Evolutionary conservation across 2,113 vertebrate genomes (phyloP), one percentile per base, ranked within the genome.

Genomic region (Hippoglossus stenolepis): DNA sequence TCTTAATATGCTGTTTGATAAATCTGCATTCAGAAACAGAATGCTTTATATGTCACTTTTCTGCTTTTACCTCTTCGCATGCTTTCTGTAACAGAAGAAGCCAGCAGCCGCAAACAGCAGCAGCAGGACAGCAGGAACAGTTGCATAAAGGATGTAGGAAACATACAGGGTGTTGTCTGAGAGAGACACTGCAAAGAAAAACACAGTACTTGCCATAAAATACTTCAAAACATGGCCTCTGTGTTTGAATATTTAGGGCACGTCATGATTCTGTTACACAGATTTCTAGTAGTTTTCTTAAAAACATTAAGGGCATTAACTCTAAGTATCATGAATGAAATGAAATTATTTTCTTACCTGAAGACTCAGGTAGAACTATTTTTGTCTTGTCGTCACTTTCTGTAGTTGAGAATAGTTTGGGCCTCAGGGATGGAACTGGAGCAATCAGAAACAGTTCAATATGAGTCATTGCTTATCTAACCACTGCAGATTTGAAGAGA

Each of bases 111-210:
- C 85, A 80, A 95, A 0, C 64, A 98, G 86, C 56, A 98, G 87
- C 20, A 98, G 89, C 80, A 98, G 90, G 43, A 97, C 77, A 35
- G 94, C 90, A 20, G 95, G 94, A 35, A 97, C 73, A 26, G 93
- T 93, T 49, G 95, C 95, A 61, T 96, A 93, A 2, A 99, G 92
- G 89, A 97, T 91, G 90, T 96, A 96, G 82, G 92, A 90, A 69
- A 97, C 80, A 68, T 93, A 91, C 75, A 93, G 83, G 17, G 38
- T 51, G 68, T 91, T 82, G 70, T 94, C 96, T 89, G 93, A 89
- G 74, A 93, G 60, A 72, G 90, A 93, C 3, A 95, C 92, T 93
- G 78, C 58, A 66, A 77, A 86, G 18, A 3, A 65, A 71, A 64
- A 17, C 43, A 62, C 6, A 73, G 49, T 20, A 74, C 21, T 57